These are phyloP conservation scores for Phymanthus crucifer DNA, from an alignment of 92 coral and sea anemone species.

Conservation along the genomic window DNA sequence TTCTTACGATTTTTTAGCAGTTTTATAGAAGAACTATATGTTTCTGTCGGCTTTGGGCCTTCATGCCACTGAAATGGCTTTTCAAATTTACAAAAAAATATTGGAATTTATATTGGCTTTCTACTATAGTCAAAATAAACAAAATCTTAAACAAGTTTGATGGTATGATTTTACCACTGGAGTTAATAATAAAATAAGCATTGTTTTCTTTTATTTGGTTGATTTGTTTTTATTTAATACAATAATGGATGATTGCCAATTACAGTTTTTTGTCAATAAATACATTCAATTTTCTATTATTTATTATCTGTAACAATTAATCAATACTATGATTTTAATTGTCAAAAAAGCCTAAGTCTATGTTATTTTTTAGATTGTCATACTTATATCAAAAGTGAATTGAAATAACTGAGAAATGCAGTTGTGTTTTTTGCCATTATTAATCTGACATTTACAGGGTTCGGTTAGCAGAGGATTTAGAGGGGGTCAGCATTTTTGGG, in stretches of 20 bases:
- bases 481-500: too few relatives aligned
- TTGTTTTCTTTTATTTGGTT: background rate
- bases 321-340: background rate
- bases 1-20: background rate
- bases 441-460: too few relatives aligned
- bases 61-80: background rate
- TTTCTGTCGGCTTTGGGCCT: background rate
- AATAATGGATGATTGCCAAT: constrained; percentile 35
- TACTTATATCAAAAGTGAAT: background rate
- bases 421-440: too few relatives aligned
- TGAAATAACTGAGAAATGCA: background rate
- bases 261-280: background rate
- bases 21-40: background rate
- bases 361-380: background rate
- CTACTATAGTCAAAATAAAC: background rate
- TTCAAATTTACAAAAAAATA: too few relatives aligned
- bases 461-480: too few relatives aligned
- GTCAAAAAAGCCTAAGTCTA: too few relatives aligned
- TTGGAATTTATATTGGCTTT: background rate
- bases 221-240: background rate
- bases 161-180: background rate
- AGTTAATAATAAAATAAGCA: background rate
- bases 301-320: background rate
- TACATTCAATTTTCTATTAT: background rate
- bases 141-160: background rate